These are phyloP conservation scores for Syngnathus rostellatus DNA, from an alignment of 2,797 vertebrate genomes.

Conservation along the genomic window DNA sequence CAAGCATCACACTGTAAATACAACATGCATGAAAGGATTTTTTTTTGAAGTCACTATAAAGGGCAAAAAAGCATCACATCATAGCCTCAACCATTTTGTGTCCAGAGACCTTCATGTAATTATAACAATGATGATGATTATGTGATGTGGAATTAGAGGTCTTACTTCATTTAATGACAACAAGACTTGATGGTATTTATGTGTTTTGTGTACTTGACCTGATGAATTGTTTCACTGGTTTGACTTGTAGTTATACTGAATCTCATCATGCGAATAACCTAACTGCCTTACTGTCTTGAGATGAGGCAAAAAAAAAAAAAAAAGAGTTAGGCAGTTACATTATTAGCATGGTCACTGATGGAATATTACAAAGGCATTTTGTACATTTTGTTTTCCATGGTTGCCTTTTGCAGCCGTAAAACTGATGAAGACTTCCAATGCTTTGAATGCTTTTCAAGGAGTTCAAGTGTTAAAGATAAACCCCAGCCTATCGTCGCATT, in stretches of 20 bases:
- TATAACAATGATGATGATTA: not conserved
- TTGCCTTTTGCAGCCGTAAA: conserved; percentile 54
- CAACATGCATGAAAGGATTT: conserved; percentile 40
- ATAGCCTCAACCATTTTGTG: conserved; percentile 27
- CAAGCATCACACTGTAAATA: conserved; percentile 39
- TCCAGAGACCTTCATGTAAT: conserved; percentile 22
- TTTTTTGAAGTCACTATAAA: conserved; percentile 39
- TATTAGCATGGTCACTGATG: too few relatives aligned
- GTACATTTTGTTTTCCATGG: conserved; percentile 65
- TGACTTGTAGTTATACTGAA: conserved; percentile 18
- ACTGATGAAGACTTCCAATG: not conserved
- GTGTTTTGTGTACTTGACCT: conserved; percentile 31
- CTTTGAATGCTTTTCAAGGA: not conserved
- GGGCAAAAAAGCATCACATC: conserved; percentile 1
- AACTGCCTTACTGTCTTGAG: too few relatives aligned
- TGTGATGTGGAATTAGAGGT: conserved; percentile 30
- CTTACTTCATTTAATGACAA: conserved; percentile 39
- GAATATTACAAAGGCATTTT: conserved; percentile 36
- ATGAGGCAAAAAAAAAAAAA: too few relatives aligned
- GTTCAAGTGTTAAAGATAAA: not conserved
- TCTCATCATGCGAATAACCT: too few relatives aligned
- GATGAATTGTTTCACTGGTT: conserved; percentile 39
- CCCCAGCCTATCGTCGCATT: not conserved
- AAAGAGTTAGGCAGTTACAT: too few relatives aligned
- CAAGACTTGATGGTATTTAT: conserved; percentile 59